These are phyloP conservation scores for Scolopax rusticola DNA, from an alignment of 2,797 vertebrate genomes.

Conservation along the genomic window DNA sequence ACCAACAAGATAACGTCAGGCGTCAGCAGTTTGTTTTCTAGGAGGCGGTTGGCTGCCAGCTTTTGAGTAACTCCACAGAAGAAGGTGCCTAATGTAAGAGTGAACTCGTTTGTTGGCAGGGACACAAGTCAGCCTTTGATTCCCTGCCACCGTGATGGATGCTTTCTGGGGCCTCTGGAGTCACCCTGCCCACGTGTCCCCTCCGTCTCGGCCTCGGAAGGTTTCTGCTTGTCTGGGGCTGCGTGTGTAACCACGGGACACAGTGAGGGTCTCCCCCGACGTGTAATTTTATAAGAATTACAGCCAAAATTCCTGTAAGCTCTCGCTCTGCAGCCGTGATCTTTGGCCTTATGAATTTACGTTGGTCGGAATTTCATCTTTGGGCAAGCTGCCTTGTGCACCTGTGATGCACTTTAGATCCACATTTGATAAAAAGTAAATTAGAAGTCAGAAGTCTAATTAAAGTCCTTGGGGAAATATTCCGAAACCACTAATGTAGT, in stretches of 20 bases:
- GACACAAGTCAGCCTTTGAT: background rate
- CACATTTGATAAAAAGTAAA: background rate
- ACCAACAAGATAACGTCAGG: background rate
- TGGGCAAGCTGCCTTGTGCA: background rate
- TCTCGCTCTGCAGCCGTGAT: background rate
- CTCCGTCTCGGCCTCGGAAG: background rate
- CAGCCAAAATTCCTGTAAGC: background rate
- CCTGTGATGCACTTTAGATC: background rate
- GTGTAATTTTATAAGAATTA: rapidly evolving
- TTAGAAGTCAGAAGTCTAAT: background rate
- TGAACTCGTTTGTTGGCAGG: background rate
- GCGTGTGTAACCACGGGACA: background rate
- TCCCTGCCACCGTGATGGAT: rapidly evolving
- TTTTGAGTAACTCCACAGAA: background rate
- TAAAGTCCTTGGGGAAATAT: background rate
- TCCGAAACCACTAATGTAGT: background rate
- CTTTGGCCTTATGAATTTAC: rapidly evolving
- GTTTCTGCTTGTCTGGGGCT: background rate
- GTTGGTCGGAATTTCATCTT: background rate
- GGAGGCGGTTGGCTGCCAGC: background rate
- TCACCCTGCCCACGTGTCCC: background rate
- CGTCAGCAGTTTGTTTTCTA: background rate
- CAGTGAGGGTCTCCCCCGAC: background rate
- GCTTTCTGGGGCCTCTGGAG: background rate
- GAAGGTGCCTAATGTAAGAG: background rate